A percentile compares a stretch with the other conserved stretches of the same genome.
These are phyloP conservation scores for Melikaiella ostensackeni DNA, from an alignment of 2,888 invertebrate species.

Conservation along the genomic window DNA sequence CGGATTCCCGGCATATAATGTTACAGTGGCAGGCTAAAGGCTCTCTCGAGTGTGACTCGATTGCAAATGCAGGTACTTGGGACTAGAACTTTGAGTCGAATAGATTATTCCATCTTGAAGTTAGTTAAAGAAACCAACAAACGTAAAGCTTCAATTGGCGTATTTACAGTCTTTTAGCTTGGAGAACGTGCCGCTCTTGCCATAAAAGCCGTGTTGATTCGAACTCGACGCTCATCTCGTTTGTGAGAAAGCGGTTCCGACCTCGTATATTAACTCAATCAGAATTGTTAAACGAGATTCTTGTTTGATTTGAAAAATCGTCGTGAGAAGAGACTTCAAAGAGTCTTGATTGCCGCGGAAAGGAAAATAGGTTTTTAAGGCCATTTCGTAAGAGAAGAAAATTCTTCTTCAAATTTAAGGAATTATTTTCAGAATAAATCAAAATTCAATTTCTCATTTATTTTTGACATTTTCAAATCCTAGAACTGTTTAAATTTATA, in stretches of 20 bases:
- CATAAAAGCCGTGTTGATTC: constrained; percentile 39
- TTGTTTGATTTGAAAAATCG: not conserved
- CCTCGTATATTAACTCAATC: constrained; percentile 6
- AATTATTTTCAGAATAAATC: no score
- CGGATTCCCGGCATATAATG: constrained; percentile 67
- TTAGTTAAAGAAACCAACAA: constrained; percentile 30
- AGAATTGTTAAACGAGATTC: constrained; percentile 15
- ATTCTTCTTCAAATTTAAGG: no score
- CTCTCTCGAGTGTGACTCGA: constrained; percentile 65
- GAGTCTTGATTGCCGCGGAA: no score
- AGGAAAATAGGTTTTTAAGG: no score
- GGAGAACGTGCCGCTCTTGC: constrained; percentile 32
- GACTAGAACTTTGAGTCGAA: not conserved
- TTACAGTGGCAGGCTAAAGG: constrained; percentile 56
- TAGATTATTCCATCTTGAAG: constrained; percentile 20
- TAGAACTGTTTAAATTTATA: no score
- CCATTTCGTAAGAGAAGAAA: no score
- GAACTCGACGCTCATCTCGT: constrained; percentile 37
- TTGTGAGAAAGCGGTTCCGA: constrained; percentile 18
- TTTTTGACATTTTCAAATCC: no score
- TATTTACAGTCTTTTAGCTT: constrained; percentile 37
- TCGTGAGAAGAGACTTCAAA: constrained; percentile 1
- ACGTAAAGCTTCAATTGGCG: not conserved
- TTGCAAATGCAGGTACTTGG: constrained; percentile 59
- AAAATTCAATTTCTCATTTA: no score